Conservation (phyloP, 2,113 vertebrate genomes). For the Apeltes quadracus region DNA sequence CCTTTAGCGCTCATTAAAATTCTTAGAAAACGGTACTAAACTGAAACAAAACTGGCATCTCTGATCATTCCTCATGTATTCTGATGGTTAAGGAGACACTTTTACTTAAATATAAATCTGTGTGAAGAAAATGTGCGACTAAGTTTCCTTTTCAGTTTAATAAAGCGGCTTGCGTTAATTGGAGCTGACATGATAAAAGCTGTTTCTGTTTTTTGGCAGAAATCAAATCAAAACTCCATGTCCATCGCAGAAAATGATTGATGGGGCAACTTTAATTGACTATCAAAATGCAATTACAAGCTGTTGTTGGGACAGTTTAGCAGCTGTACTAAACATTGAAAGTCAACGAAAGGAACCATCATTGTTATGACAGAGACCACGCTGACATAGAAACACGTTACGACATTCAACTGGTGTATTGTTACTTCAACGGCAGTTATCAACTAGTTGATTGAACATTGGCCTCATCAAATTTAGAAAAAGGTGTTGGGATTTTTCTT, state of each 20-base stretch:
- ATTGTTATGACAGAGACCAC: slow-evolving; percentile 15
- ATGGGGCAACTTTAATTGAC: slow-evolving; percentile 82
- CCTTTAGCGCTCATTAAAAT: slow-evolving; percentile 6
- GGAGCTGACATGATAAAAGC: slow-evolving; percentile 75
- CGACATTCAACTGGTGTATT: not conserved
- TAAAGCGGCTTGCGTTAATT: slow-evolving; percentile 75
- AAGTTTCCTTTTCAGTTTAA: slow-evolving; percentile 39
- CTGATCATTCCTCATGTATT: slow-evolving; percentile 24
- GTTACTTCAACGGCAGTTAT: not conserved
- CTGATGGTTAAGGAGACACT: not conserved
- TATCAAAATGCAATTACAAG: slow-evolving; percentile 86
- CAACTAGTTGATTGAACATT: not conserved
- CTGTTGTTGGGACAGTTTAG: slow-evolving; percentile 73
- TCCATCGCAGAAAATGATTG: slow-evolving; percentile 77
- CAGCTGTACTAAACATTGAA: slow-evolving; percentile 52
- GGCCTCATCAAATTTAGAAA: not conserved
- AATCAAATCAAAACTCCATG: slow-evolving; percentile 77
- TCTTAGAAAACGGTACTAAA: slow-evolving; percentile 7
- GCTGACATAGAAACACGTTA: not conserved
- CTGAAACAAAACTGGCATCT: slow-evolving; percentile 27
- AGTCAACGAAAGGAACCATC: slow-evolving; percentile 57
- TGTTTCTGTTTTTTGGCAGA: slow-evolving; percentile 63
- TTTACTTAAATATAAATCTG: slow-evolving; percentile 1
- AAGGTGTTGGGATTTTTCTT: not conserved
- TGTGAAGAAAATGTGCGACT: slow-evolving; percentile 1